Base-by-base conservation (phyloP, 1,140 invertebrate species). In the Trypoxylus dichotomus region DNA sequence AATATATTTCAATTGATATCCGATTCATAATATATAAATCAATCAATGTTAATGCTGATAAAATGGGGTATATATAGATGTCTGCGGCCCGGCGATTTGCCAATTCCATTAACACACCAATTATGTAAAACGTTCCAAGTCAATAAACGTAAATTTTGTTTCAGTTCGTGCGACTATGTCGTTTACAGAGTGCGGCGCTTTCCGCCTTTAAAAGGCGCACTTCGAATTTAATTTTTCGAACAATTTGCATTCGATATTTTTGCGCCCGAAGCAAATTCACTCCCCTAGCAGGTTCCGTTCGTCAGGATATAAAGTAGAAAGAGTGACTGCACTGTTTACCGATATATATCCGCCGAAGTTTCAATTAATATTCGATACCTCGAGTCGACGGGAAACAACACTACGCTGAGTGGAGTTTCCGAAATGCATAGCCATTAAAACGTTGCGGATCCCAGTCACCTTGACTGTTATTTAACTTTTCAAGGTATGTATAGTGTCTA, bases 21-120 rank as follows among this genome's bases (percentile, higher is more conserved):
- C 47, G 2, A 54, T 54, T 19, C 15, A n/a, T 54, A 54, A 54
- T 54, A 15, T 19, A 54, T 54, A 54, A 54, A 54, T 54, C 47
- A 54, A 54, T 54, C 47, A 54, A 15, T 19, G 47, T 54, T 54
- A 15, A 54, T 5, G 47, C 19, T 54, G 15, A 54, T n/a, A 54
- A 13, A 54, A 54, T 54, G n/a, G 19, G 2, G 3, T 54, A 19
- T 54, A 19, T 54, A 37, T 5, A 3, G 15, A 19, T n/a, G 15
- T 15, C 47, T 54, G 47, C 47, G 47, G 47, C 47, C 15, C n/a
- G 29, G 8, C 63, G 71, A 78, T 78, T 77, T 47, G 43, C 76
- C 76, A 77, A 73, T 77, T 78, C 77, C 77, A 78, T 78, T 78
- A 78, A 47, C 43, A 74, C 72, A 74, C 72, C 77, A 78, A 78